A percentile compares a stretch with the other conserved stretches of the same genome.
Conservation (phyloP, 2,797 vertebrate genomes). For the Acanthurus tractus region DNA sequence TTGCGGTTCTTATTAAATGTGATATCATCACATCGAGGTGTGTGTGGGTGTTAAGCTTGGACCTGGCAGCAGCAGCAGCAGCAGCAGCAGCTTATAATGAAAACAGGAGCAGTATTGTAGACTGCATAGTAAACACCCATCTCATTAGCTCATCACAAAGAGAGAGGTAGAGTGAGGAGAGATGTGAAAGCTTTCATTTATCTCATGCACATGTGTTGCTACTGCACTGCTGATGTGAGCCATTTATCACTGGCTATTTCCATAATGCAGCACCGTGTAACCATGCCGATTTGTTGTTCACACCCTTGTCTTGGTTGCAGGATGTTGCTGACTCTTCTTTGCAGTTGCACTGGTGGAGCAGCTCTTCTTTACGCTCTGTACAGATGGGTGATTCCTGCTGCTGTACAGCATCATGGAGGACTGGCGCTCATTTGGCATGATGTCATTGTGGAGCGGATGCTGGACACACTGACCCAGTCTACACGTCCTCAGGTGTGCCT, state of each 20-base stretch:
- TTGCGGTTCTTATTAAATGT: conserved; percentile 49
- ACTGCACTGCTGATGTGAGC: neutral
- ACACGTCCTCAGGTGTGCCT: conserved; percentile 83
- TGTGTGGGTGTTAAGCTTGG: conserved; percentile 35
- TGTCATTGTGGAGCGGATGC: conserved; percentile 71
- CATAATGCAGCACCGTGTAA: neutral
- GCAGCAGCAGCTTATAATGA: conserved; percentile 48
- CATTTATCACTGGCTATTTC: conserved; percentile 11
- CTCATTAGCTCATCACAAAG: conserved; percentile 81
- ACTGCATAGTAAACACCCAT: conserved; percentile 84
- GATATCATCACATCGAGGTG: conserved; percentile 29
- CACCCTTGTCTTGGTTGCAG: conserved; percentile 50
- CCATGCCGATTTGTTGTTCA: neutral
- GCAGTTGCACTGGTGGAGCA: conserved; percentile 61
- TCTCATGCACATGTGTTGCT: conserved; percentile 50
- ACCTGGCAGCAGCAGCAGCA: conserved; percentile 17
- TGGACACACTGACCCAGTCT: conserved; percentile 78
- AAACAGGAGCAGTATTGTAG: conserved; percentile 51
- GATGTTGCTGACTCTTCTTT: conserved; percentile 76
- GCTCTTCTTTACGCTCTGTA: conserved; percentile 73
- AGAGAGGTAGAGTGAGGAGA: conserved; percentile 33
- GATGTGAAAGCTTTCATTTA: conserved; percentile 60
- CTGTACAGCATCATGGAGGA: conserved; percentile 76
- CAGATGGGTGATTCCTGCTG: conserved; percentile 76
- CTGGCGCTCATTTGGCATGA: conserved; percentile 83